phyloP scores from a whole-genome alignment of 1,140 invertebrate species.

The Panagrolaimus sp. region DNA sequence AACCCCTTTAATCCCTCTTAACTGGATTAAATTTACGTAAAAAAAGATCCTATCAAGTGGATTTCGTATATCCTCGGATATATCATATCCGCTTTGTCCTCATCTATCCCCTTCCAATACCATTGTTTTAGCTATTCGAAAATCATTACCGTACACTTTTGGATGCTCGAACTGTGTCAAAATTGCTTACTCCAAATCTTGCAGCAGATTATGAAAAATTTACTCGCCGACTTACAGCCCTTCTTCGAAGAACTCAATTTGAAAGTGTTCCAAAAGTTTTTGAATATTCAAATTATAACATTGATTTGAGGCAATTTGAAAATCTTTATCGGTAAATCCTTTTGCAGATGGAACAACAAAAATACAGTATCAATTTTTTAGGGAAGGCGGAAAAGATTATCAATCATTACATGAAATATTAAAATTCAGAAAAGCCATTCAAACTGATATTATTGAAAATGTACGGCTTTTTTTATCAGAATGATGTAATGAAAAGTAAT shows the following conservation, averaged over 20 bases:
- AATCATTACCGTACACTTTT: slow-evolving; percentile 18
- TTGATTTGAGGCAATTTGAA: slow-evolving; percentile 21
- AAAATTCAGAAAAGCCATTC: slow-evolving; percentile 27
- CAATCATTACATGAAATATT: slow-evolving; percentile 26
- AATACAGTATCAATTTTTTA: slow-evolving; percentile 8
- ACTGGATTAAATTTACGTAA: no score
- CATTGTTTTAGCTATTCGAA: slow-evolving; percentile 21
- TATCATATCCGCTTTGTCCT: no score
- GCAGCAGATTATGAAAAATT: slow-evolving; percentile 20
- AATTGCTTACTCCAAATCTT: slow-evolving; percentile 9
- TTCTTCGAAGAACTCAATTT: slow-evolving; percentile 11
- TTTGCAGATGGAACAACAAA: neutral
- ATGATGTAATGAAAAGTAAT: neutral
- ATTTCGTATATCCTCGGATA: no score
- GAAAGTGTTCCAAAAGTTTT: slow-evolving; percentile 10
- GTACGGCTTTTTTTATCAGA: neutral
- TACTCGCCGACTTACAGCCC: slow-evolving; percentile 8
- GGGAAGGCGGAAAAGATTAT: slow-evolving; percentile 26
- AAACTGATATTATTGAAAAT: slow-evolving; percentile 20
- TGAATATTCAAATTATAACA: slow-evolving; percentile 15
- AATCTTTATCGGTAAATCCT: slow-evolving; percentile 24
- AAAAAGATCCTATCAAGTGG: no score
- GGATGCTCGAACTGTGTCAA: slow-evolving; percentile 19
- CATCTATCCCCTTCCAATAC: no score
- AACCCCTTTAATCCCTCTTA: neutral